Conservation (phyloP, 2,113 vertebrate genomes). For the Tricholaema leucomelas region DNA sequence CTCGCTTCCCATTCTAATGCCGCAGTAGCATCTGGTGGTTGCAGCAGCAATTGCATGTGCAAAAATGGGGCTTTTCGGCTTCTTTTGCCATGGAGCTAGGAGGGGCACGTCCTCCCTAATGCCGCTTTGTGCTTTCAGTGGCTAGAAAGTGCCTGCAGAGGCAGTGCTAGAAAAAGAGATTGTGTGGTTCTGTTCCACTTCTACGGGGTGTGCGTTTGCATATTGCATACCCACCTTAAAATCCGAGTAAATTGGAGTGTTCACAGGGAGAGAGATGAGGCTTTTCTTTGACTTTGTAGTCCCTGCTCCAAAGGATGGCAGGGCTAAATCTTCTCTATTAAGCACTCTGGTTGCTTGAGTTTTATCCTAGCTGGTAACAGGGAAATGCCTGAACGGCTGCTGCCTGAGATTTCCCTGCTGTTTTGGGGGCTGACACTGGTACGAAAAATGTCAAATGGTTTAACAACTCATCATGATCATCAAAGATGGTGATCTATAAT, state of each 20-base stretch:
- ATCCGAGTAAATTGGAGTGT: neutral
- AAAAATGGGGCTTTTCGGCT: neutral
- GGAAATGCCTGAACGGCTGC: neutral
- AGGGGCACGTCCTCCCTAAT: neutral
- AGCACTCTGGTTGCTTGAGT: neutral
- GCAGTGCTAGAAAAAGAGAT: neutral
- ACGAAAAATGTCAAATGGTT: neutral
- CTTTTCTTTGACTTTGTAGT: neutral
- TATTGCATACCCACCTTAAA: neutral
- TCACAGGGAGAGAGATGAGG: neutral
- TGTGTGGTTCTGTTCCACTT: rapidly evolving
- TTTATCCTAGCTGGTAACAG: neutral
- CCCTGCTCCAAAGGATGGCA: neutral
- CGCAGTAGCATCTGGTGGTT: slow-evolving; percentile 59
- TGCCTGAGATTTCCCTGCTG: neutral
- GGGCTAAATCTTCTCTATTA: neutral
- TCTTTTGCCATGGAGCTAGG: neutral
- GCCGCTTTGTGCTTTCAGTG: neutral
- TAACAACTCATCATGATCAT: neutral
- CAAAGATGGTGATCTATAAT: neutral
- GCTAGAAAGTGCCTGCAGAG: neutral
- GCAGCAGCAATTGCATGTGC: neutral
- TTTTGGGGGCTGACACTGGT: neutral
- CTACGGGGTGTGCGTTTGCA: neutral
- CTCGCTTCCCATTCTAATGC: neutral